Conservation (phyloP, 2,113 vertebrate species). For the Chunga burmeisteri region DNA sequence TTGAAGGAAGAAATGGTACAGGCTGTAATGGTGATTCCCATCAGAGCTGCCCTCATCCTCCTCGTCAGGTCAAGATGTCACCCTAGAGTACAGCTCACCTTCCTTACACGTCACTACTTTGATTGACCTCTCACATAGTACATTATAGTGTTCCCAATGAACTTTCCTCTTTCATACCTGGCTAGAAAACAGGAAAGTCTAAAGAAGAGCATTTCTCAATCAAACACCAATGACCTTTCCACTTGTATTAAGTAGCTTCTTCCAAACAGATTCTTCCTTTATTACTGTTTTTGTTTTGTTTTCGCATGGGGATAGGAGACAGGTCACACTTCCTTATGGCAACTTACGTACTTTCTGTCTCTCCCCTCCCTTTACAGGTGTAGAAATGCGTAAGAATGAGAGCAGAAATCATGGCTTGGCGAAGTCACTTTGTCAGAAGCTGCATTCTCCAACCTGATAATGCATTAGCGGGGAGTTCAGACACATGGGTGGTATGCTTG, state of each 20-base stretch:
- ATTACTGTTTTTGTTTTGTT: not conserved
- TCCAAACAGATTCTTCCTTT: not conserved
- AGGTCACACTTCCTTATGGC: not conserved
- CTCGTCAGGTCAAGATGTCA: not conserved
- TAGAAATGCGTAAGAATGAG: not conserved
- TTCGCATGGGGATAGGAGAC: not conserved
- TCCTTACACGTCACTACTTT: not conserved
- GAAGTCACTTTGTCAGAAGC: not conserved
- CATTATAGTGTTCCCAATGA: not conserved
- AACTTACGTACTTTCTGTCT: not conserved
- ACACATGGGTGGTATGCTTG: not conserved
- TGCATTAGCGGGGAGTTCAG: not conserved
- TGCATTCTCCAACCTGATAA: fast-evolving
- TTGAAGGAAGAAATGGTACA: not conserved
- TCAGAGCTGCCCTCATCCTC: not conserved
- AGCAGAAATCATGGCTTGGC: not conserved
- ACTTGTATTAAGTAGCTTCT: not conserved
- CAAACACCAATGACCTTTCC: not conserved
- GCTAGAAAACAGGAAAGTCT: not conserved
- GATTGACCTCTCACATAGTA: not conserved
- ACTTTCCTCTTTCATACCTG: not conserved
- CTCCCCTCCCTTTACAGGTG: not conserved
- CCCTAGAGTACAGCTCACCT: not conserved
- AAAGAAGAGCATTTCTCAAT: not conserved
- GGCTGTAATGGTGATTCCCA: fast-evolving